Percentiles rank a stretch among this genome's conserved stretches.
Evolutionary conservation across 2,888 invertebrate genomes (phyloP).

Genomic region (Dicyrtoma fusca): DNA sequence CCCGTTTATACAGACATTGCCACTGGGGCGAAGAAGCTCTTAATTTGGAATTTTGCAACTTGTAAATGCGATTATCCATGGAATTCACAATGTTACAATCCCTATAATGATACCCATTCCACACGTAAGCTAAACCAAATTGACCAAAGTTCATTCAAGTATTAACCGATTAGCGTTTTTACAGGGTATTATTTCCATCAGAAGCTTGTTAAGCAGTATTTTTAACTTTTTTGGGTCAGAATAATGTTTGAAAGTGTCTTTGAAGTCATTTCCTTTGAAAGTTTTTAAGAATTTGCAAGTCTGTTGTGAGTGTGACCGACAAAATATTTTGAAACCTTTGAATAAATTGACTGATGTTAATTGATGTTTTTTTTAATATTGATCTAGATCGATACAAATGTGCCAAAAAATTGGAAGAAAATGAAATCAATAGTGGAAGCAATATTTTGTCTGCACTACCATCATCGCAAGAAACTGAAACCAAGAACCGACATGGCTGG

Average conservation of each 20-base stretch:
- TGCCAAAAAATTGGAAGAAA: neutral
- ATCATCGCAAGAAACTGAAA: too few relatives aligned
- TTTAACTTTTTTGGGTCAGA: too few relatives aligned
- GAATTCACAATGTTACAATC: conserved; percentile 1
- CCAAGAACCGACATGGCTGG: too few relatives aligned
- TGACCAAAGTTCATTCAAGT: too few relatives aligned
- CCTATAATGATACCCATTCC: neutral
- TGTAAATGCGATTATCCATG: conserved; percentile 17
- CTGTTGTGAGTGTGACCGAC: too few relatives aligned
- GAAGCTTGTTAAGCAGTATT: too few relatives aligned
- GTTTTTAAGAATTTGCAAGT: neutral
- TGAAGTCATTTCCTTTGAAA: neutral
- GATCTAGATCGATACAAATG: too few relatives aligned
- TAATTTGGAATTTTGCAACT: neutral
- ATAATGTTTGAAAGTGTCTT: neutral
- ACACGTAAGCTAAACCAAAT: too few relatives aligned
- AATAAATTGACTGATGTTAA: neutral
- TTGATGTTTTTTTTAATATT: neutral
- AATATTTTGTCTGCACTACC: too few relatives aligned
- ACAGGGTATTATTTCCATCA: too few relatives aligned
- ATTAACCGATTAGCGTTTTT: too few relatives aligned
- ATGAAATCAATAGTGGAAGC: neutral
- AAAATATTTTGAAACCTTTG: too few relatives aligned
- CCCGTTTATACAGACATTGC: neutral
- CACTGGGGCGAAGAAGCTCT: neutral